phyloP scores from a whole-genome alignment of 2,113 vertebrate genomes.

The Colossoma macropomum region DNA sequence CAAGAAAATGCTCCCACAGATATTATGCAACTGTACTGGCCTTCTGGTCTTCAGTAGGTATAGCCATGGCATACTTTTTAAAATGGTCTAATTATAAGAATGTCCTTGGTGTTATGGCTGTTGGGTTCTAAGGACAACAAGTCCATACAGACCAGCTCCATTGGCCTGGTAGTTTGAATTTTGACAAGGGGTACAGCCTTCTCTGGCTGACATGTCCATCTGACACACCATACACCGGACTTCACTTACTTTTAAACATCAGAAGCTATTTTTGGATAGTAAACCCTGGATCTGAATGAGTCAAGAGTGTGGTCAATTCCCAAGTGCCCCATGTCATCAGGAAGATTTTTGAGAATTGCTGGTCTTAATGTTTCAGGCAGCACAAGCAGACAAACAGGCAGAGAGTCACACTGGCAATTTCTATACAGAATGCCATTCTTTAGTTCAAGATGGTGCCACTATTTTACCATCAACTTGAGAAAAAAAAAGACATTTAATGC shows the following conservation, averaged over 20 bases:
- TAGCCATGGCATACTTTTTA: background rate
- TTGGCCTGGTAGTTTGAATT: conserved; percentile 1
- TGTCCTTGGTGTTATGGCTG: conserved; percentile 24
- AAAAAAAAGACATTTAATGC: too few relatives aligned
- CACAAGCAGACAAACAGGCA: background rate
- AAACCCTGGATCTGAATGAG: background rate
- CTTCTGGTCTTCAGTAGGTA: background rate
- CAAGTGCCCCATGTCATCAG: background rate
- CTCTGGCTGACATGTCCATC: background rate
- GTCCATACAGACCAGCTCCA: conserved; percentile 31
- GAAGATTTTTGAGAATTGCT: background rate
- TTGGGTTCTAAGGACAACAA: background rate
- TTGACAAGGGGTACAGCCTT: conserved; percentile 22
- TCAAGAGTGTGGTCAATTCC: conserved; percentile 22
- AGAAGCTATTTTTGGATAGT: conserved; percentile 16
- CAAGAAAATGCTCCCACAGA: background rate
- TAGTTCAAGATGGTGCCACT: background rate
- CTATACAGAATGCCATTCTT: conserved; percentile 9
- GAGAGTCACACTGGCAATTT: background rate
- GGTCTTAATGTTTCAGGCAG: background rate
- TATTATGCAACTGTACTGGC: background rate
- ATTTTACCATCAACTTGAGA: too few relatives aligned
- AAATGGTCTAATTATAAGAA: conserved; percentile 9
- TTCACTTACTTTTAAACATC: conserved; percentile 28
- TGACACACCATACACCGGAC: background rate